phyloP scores from a whole-genome alignment of 2,113 vertebrate genomes.

The Campylomormyrus tamandua region DNA sequence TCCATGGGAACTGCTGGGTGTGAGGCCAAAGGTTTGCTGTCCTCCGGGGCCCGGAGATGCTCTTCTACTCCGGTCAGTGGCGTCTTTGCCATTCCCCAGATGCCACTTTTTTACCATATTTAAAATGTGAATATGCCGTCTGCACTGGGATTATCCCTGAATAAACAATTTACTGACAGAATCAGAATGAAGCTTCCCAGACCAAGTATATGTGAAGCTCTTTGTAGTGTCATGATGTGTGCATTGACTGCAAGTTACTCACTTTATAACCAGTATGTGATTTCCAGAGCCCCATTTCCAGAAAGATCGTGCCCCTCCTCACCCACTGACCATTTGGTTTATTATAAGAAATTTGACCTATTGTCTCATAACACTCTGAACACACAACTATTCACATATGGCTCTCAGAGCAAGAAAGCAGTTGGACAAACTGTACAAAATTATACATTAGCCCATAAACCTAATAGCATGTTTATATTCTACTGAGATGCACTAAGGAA shows the following conservation, averaged over 20 bases:
- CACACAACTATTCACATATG: not conserved
- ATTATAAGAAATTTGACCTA: not conserved
- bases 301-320: not conserved
- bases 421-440: not conserved
- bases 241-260: not conserved
- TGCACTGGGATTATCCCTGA: not conserved
- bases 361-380: not conserved
- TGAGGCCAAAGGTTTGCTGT: not conserved
- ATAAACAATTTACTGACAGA: not conserved
- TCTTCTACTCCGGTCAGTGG: not conserved
- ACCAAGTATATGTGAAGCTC: not conserved
- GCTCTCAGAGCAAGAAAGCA: not conserved
- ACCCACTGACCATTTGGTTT: not conserved
- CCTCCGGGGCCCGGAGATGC: not conserved
- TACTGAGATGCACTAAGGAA: not conserved
- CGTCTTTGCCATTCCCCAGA: not conserved
- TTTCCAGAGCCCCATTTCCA: not conserved
- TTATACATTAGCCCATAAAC: not conserved
- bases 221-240: not conserved
- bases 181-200: not conserved
- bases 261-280: not conserved
- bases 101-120: not conserved
- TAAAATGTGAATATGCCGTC: not conserved
- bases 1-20: constrained; percentile 6
- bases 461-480: constrained; percentile 6